A percentile compares a stretch with the other conserved stretches of the same genome.
Conservation (phyloP, 2,888 invertebrate genomes). For the Cryptus armator region DNA sequence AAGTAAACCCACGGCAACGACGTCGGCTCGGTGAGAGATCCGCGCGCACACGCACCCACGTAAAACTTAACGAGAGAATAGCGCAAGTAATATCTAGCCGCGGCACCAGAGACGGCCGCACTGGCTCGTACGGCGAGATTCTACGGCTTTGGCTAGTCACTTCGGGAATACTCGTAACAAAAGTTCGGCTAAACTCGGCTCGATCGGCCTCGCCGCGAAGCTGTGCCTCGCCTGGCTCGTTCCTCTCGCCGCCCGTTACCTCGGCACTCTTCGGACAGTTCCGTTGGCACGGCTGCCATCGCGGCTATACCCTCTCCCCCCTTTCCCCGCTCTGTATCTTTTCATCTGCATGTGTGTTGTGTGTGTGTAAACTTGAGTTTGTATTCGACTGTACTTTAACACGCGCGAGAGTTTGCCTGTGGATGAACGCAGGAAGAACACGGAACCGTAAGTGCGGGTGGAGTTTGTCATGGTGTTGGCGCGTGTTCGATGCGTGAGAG, state of each 20-base stretch:
- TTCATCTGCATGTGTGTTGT: slow-evolving; percentile 31
- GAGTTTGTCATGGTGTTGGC: slow-evolving; percentile 18
- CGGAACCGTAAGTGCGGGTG: slow-evolving; percentile 43
- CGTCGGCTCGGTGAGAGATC: slow-evolving; percentile 40
- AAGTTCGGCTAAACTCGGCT: slow-evolving; percentile 62
- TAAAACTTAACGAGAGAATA: slow-evolving; percentile 64
- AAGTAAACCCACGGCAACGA: slow-evolving; percentile 41
- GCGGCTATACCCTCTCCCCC: slow-evolving; percentile 54
- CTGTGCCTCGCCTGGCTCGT: slow-evolving; percentile 15
- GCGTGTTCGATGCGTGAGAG: slow-evolving; percentile 50
- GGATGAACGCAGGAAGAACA: slow-evolving; percentile 33
- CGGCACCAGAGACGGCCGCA: slow-evolving; percentile 83
- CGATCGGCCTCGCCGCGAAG: slow-evolving; percentile 63
- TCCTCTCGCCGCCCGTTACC: slow-evolving; percentile 32
- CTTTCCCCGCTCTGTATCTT: slow-evolving; percentile 31
- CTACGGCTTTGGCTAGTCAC: slow-evolving; percentile 62
- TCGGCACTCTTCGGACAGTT: slow-evolving; percentile 64
- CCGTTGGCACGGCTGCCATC: slow-evolving; percentile 67
- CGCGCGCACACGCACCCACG: slow-evolving; percentile 68
- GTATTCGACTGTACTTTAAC: slow-evolving; percentile 14
- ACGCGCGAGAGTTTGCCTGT: neutral
- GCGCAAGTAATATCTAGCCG: slow-evolving; percentile 85
- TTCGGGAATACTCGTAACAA: slow-evolving; percentile 63
- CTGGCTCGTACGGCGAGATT: slow-evolving; percentile 77
- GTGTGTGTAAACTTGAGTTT: slow-evolving; percentile 16